phyloP scores from a whole-genome alignment of 2,888 invertebrate genomes.

The Aleiodes leptofemur region DNA sequence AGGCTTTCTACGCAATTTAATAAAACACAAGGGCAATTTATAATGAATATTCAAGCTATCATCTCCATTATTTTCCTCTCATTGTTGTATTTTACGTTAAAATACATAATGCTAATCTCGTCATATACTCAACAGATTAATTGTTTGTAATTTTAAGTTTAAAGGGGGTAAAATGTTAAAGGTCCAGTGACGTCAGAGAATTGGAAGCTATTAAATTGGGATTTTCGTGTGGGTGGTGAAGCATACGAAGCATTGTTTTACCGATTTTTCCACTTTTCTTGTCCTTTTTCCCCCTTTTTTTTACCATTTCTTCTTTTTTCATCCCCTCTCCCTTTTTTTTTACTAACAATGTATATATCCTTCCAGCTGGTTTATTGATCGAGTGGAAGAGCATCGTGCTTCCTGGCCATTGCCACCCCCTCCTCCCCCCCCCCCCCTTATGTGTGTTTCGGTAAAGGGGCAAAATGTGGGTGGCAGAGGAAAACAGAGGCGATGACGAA shows the following conservation, averaged over 20 bases:
- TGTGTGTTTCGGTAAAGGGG: too few relatives aligned
- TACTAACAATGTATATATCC: conserved; percentile 29
- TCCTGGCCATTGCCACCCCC: conserved; percentile 1
- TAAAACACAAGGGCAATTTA: background rate
- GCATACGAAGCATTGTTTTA: background rate
- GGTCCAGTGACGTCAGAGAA: conserved; percentile 17
- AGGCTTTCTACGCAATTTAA: background rate
- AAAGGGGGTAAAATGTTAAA: conserved; percentile 9
- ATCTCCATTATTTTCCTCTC: background rate
- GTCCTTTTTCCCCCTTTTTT: conserved; percentile 4
- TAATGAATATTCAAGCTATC: background rate
- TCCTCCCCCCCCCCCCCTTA: too few relatives aligned
- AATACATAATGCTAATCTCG: too few relatives aligned
- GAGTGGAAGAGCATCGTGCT: conserved; percentile 30
- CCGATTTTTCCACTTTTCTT: conserved; percentile 6
- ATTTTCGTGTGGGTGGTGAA: conserved; percentile 21
- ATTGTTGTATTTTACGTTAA: background rate
- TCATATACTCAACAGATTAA: background rate
- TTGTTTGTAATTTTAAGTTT: background rate
- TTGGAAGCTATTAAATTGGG: conserved; percentile 1
- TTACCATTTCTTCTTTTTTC: conserved; percentile 6
- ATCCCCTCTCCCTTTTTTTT: background rate
- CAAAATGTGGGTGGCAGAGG: background rate
- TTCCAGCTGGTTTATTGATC: conserved; percentile 45
- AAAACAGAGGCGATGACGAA: background rate